Evolutionary conservation across 1,140 invertebrate species (phyloP), one percentile per base, ranked within the genome.

Genomic region (Drosophila nigromelanica): DNA sequence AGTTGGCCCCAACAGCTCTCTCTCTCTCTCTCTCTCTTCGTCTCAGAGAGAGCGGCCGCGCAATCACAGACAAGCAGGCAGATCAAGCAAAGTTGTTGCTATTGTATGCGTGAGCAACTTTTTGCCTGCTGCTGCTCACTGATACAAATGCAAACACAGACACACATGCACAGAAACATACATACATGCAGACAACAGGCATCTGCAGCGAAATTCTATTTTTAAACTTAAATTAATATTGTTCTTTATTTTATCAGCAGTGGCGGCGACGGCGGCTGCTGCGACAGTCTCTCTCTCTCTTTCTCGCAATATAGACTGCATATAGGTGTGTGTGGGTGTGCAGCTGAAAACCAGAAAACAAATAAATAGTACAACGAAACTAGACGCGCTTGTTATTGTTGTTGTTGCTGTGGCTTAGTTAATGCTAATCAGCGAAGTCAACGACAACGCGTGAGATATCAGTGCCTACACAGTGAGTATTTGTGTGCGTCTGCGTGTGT

Each of bases 171-270:
- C 14, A 43, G 8, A 21, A 8, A 42, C 58, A 47, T 35, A 60
- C 61, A 61, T 64, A 76, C 66, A 78, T 79, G 70, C 76, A 83
- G 80, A 76, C 78, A 82, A 78, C 74, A 77, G 76, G 82, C 82
- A 87, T 87, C 82, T 87, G 82, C 82, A 79, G 83, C 76, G 54
- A 56, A 87, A 82, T 73, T 87, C 82, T 87, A 87, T 87, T 87
- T 87, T 89, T 87, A 87, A 87, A 87, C 82, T 87, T 87, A 87
- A 87, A 89, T 87, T 87, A 87, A 87, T 87, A 87, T 87, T 87
- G 82, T 87, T 87, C 82, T 87, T 87, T 87, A 87, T 87, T 87
- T 87, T 87, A 87, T 87, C 82, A 87, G 81, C 81, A 72, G 68
- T 82, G 77, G 75, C 78, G 66, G 42, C 73, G 73, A 73, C 60